Percentiles rank a stretch among this genome's conserved stretches.
phyloP scores from a whole-genome alignment of 2,113 vertebrate species.

The Myotis yumanensis region DNA sequence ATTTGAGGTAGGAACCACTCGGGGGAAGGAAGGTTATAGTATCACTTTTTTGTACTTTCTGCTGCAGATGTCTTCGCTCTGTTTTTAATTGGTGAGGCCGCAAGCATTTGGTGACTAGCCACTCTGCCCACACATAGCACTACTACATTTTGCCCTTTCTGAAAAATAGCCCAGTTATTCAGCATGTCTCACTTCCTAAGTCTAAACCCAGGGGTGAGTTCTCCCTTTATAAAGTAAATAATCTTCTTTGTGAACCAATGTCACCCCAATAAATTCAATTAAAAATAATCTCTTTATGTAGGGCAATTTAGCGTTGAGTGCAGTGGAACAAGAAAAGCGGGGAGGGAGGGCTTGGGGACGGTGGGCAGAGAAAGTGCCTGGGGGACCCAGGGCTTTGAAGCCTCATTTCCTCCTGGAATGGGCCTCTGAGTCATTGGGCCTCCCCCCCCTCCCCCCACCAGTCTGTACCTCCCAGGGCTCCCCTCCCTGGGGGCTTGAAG shows the following conservation, averaged over 20 bases:
- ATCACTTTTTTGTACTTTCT: not conserved
- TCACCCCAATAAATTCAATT: not conserved
- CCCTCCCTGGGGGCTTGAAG: not conserved
- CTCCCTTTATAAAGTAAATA: constrained; percentile 27
- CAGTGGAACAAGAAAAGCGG: not conserved
- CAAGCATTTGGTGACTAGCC: not conserved
- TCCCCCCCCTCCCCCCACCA: not conserved
- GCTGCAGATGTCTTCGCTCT: not conserved
- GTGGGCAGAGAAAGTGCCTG: not conserved
- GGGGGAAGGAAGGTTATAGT: not conserved
- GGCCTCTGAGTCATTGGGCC: not conserved
- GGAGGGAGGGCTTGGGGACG: not conserved
- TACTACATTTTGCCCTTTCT: not conserved
- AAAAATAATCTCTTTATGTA: not conserved
- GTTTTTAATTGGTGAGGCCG: not conserved
- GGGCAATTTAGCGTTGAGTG: not conserved
- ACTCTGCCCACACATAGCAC: not conserved
- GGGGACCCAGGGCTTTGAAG: not conserved
- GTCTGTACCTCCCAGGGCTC: not conserved
- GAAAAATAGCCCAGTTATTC: constrained; percentile 36
- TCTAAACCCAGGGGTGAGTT: not conserved
- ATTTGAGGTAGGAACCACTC: not conserved
- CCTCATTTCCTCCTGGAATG: not conserved
- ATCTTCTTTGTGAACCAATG: not conserved
- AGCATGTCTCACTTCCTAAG: not conserved